Evolutionary conservation across 1,140 invertebrate genomes (phyloP), one percentile per base, ranked within the genome.

Genomic region (Cephus cinctus): DNA sequence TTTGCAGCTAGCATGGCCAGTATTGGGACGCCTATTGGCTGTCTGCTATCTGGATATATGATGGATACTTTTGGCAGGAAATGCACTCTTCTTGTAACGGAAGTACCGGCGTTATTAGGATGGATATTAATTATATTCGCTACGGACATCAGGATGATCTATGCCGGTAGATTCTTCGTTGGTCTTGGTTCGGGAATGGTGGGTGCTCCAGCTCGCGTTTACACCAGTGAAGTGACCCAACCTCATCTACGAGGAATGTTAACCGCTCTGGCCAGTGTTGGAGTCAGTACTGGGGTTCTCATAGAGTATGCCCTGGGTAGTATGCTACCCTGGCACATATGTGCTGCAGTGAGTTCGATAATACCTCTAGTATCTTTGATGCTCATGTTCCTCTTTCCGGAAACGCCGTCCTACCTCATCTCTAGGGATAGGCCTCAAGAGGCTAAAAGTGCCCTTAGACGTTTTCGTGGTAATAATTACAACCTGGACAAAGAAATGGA

Each of bases 321-420:
- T 34, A 55, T 78, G 0, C 67, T 82, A 5, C 56, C 73, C 20
- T 87, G 85, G 85, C 78, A 82, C 32, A 57, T 79, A 0, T 68
- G 84, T 14, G 84, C 85, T 0, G 79, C 75, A 0, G 73, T 86
- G 11, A 85, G 82, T 47, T 72, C 79, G 0, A 57, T 80, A 2
- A 50, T 86, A 1, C 85, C 85, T 0, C 67, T 81, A 0, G 38
- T 81, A 2, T 81, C 84, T 0, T 51, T 87, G 0, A 44, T 84
- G 0, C 59, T 79, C 0, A 83, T 83, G 77, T 78, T 85, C 47
- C 62, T 86, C 2, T 75, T 87, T 61, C 85, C 88, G 12, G 87
- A 89, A 59, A 84, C 86, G 0, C 87, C 87, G 1, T 83, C 85
- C 18, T 90, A 82, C 69, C 77, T 89, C 1, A 71, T 88, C 14